These are phyloP conservation scores for Microcaecilia unicolor DNA, from an alignment of 2,797 vertebrate species.

Conservation along the genomic window DNA sequence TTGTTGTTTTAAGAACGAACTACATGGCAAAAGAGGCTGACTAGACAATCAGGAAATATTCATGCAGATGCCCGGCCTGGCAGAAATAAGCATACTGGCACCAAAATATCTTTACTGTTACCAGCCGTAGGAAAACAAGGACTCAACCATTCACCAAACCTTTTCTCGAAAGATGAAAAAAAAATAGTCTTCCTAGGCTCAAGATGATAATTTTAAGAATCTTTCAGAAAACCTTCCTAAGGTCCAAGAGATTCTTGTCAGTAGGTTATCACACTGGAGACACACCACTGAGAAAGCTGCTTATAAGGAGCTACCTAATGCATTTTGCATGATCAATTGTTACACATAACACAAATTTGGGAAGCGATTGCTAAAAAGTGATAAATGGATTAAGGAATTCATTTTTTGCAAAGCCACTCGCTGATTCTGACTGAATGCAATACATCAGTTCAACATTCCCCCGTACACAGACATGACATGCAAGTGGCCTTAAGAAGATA, in stretches of 20 bases:
- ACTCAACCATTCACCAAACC: too few relatives aligned
- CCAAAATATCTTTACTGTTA: too few relatives aligned
- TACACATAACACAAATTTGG: neutral
- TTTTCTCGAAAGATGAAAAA: neutral
- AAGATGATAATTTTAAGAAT: neutral
- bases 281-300: neutral
- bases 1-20: too few relatives aligned
- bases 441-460: too few relatives aligned
- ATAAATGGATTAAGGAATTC: neutral
- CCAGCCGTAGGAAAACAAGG: too few relatives aligned
- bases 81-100: too few relatives aligned
- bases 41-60: too few relatives aligned
- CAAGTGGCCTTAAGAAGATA: too few relatives aligned
- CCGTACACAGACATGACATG: too few relatives aligned
- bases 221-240: neutral
- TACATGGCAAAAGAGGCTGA: too few relatives aligned
- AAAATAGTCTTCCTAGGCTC: neutral
- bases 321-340: neutral
- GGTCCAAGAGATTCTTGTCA: too few relatives aligned
- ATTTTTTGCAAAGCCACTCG: neutral
- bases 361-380: neutral
- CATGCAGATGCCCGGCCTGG: too few relatives aligned
- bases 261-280: neutral
- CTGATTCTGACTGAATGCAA: neutral
- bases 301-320: neutral